Percentiles rank a stretch among this genome's conserved stretches.
Evolutionary conservation across 2,888 invertebrate genomes (phyloP).

Genomic region (Cephonodes hylas): DNA sequence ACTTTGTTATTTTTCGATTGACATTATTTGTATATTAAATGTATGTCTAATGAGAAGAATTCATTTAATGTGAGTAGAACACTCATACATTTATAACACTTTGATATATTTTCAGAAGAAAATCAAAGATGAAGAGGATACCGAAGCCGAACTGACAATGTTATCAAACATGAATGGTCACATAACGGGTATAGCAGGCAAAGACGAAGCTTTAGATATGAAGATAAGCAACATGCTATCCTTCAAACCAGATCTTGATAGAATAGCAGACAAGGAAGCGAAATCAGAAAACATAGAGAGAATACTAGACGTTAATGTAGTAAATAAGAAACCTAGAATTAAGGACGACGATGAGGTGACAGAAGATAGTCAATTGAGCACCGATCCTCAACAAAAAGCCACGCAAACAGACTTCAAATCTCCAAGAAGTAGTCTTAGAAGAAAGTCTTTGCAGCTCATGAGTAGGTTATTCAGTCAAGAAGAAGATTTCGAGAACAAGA

Average conservation of each 20-base stretch:
- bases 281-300: slow-evolving; percentile 51
- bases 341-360: slow-evolving; percentile 36
- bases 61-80: too few species aligned
- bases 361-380: slow-evolving; percentile 43
- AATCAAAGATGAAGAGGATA: slow-evolving; percentile 56
- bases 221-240: slow-evolving; percentile 66
- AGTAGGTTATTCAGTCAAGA: slow-evolving; percentile 59
- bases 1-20: too few species aligned
- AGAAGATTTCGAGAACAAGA: slow-evolving; percentile 58
- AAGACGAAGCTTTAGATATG: slow-evolving; percentile 54
- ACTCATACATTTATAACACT: too few species aligned
- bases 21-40: too few species aligned
- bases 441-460: slow-evolving; percentile 62
- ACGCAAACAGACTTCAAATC: slow-evolving; percentile 59
- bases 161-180: slow-evolving; percentile 54
- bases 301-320: slow-evolving; percentile 58
- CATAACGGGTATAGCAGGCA: slow-evolving; percentile 34
- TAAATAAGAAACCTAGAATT: slow-evolving; percentile 48
- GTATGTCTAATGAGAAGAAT: too few species aligned
- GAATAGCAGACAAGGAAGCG: slow-evolving; percentile 43
- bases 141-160: slow-evolving; percentile 47
- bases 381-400: slow-evolving; percentile 46
- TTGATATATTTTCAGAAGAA: slow-evolving; percentile 52
- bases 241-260: slow-evolving; percentile 57
- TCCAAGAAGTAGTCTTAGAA: slow-evolving; percentile 53